Percentiles rank a stretch among this genome's conserved stretches.
Evolutionary conservation across 2,797 vertebrate species (phyloP).

Genomic region (Urophycis tenuis): DNA sequence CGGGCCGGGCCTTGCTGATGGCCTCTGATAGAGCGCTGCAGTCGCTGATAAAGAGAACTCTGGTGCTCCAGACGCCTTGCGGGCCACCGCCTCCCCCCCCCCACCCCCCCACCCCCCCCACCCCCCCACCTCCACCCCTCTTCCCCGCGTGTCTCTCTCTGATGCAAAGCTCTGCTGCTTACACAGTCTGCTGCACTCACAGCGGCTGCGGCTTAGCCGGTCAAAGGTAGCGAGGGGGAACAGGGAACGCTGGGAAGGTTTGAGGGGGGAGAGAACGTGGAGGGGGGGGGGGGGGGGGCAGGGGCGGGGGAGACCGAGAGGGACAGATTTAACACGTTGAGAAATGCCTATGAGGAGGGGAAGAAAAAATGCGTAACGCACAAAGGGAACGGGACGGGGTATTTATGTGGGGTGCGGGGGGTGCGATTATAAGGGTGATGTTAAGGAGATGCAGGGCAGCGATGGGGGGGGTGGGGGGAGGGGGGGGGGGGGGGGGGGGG

Average conservation of each 20-base stretch:
- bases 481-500: background rate
- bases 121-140: constrained; percentile 17
- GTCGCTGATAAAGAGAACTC: constrained; percentile 45
- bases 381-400: background rate
- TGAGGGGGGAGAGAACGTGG: background rate
- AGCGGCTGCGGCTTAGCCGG: background rate
- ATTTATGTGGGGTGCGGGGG: background rate
- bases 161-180: constrained; percentile 39
- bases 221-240: constrained; percentile 22
- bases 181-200: constrained; percentile 57
- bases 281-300: too few relatives aligned
- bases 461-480: background rate
- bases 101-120: constrained; percentile 21
- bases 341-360: constrained; percentile 18
- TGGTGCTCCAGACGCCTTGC: constrained; percentile 45
- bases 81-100: constrained; percentile 34
- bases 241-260: background rate
- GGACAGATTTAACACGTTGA: background rate
- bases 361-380: constrained; percentile 17
- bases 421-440: background rate
- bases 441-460: background rate
- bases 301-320: constrained; percentile 2
- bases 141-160: constrained; percentile 22
- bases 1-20: background rate
- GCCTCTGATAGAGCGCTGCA: constrained; percentile 20